Percentiles rank a stretch among this genome's conserved stretches.
These are phyloP conservation scores for Slavum lentiscoides DNA, from an alignment of 2,888 invertebrate genomes.

Conservation along the genomic window DNA sequence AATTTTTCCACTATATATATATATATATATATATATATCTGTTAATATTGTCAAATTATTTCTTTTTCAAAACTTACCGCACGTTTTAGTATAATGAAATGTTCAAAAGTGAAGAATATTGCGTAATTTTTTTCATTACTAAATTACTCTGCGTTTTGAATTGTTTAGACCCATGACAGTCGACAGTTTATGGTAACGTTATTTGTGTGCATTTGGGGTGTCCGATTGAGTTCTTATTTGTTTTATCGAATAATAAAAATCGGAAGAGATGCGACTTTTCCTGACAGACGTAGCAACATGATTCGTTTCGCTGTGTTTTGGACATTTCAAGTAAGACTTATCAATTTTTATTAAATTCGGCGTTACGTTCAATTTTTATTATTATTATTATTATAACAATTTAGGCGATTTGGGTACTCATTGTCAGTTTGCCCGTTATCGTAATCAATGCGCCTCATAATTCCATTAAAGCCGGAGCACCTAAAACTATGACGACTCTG, in stretches of 20 bases:
- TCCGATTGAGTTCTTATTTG: slow-evolving; percentile 81
- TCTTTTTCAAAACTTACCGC: not conserved
- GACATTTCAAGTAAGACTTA: slow-evolving; percentile 75
- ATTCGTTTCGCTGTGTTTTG: slow-evolving; percentile 90
- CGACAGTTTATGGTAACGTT: slow-evolving; percentile 89
- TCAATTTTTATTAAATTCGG: not conserved
- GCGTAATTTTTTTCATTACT: not conserved
- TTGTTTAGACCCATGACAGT: slow-evolving; percentile 75
- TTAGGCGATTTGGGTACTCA: slow-evolving; percentile 89
- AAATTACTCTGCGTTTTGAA: not conserved
- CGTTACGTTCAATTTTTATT: not conserved
- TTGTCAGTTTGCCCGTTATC: slow-evolving; percentile 88
- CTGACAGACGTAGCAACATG: slow-evolving; percentile 83
- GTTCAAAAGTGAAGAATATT: not conserved
- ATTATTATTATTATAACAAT: slow-evolving; percentile 55
- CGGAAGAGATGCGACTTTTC: slow-evolving; percentile 87
- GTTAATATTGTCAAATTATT: not conserved
- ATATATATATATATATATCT: too few species aligned
- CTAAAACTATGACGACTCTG: slow-evolving; percentile 82
- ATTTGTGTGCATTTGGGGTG: slow-evolving; percentile 86
- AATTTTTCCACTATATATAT: not conserved
- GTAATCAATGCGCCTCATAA: slow-evolving; percentile 85
- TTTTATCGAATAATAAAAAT: slow-evolving; percentile 89
- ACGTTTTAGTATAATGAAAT: not conserved
- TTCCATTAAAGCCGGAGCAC: slow-evolving; percentile 67